Conservation (phyloP, 2,888 invertebrate species). For the Megaustenia siamemsis region DNA sequence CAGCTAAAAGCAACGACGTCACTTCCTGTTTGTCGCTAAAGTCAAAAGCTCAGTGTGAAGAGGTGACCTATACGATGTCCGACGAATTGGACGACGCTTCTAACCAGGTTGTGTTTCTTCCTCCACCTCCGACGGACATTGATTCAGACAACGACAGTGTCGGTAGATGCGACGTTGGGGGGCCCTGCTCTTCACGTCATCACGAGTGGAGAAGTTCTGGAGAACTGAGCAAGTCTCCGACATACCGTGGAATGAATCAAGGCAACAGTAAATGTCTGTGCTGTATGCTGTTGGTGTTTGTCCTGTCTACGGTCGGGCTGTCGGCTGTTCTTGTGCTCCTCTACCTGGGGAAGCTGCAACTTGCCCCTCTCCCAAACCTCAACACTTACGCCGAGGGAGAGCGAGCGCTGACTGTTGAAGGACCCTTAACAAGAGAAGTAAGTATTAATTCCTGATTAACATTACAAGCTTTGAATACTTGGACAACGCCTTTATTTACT, state of each 20-base stretch:
- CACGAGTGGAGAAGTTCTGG: constrained; percentile 42
- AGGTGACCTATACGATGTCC: constrained; percentile 47
- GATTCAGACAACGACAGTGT: constrained; percentile 52
- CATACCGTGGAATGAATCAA: not conserved
- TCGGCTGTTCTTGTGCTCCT: constrained; percentile 44
- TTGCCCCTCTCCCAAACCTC: constrained; percentile 43
- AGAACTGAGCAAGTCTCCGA: constrained; percentile 51
- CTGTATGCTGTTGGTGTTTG: constrained; percentile 52
- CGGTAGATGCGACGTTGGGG: constrained; percentile 48
- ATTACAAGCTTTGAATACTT: too few relatives aligned
- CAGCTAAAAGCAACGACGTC: constrained; percentile 5
- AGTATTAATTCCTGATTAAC: constrained; percentile 8
- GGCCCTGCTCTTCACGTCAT: constrained; percentile 49
- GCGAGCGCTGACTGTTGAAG: constrained; percentile 24
- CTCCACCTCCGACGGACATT: constrained; percentile 49
- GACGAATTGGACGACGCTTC: constrained; percentile 46
- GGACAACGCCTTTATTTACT: too few relatives aligned
- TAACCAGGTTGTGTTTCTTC: constrained; percentile 48
- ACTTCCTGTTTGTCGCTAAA: constrained; percentile 38
- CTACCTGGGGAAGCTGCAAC: constrained; percentile 44
- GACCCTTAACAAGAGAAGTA: constrained; percentile 43
- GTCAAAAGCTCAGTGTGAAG: constrained; percentile 30
- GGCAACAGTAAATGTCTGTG: constrained; percentile 48
- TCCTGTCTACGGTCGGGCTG: constrained; percentile 46
- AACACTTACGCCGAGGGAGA: not conserved